A percentile compares a stretch with the other conserved stretches of the same genome.
Conservation (phyloP, 1,140 invertebrate genomes). For the Myzus persicae region DNA sequence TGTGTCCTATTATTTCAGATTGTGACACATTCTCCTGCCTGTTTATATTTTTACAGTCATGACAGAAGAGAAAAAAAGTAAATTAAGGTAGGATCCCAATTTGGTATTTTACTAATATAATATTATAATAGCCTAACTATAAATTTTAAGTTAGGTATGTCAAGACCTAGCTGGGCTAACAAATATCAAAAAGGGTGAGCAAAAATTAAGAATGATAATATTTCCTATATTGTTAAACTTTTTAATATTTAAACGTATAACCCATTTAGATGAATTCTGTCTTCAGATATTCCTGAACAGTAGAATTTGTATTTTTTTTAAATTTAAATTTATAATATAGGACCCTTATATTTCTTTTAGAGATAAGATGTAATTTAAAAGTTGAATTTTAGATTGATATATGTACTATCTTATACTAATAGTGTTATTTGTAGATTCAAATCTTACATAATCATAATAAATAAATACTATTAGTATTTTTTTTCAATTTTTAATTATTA, state of each 20-base stretch:
- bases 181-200: constrained; percentile 57
- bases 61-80: constrained; percentile 59
- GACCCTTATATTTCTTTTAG: background rate
- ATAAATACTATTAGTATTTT: background rate
- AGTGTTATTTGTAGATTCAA: background rate
- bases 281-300: background rate
- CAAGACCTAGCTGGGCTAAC: constrained; percentile 49
- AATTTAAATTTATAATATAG: background rate
- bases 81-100: constrained; percentile 57
- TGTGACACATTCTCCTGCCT: constrained; percentile 58
- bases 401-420: background rate
- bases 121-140: constrained; percentile 48
- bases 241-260: background rate
- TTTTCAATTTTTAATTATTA: background rate
- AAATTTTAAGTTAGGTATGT: constrained; percentile 36
- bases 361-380: background rate
- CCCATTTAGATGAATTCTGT: background rate
- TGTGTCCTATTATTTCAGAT: constrained; percentile 58
- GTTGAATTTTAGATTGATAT: background rate
- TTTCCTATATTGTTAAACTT: background rate
- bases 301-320: background rate
- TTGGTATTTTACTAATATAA: constrained; percentile 57
- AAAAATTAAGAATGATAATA: background rate
- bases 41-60: constrained; percentile 57
- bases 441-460: background rate